These are phyloP conservation scores for Aramus guarauna DNA, from an alignment of 2,113 vertebrate genomes.

Conservation along the genomic window DNA sequence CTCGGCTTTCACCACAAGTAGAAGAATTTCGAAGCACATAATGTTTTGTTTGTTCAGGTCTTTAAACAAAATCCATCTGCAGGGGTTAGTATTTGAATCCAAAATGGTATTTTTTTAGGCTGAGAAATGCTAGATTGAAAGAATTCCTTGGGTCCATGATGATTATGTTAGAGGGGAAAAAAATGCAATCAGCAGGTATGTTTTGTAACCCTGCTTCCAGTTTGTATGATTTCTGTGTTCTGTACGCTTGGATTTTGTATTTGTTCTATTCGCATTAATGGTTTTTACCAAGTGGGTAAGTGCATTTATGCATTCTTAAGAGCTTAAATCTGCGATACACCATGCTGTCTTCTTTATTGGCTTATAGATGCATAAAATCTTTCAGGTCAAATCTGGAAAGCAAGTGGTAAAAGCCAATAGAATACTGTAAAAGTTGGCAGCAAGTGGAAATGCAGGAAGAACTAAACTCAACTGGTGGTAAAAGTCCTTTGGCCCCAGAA, in stretches of 20 bases:
- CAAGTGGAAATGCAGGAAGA: not conserved
- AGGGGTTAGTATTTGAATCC: not conserved
- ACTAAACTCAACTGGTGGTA: not conserved
- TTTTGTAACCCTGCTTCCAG: not conserved
- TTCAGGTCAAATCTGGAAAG: not conserved
- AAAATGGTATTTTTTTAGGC: not conserved
- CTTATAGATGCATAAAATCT: not conserved
- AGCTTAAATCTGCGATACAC: not conserved
- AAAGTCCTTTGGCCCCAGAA: not conserved
- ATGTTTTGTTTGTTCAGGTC: conserved; percentile 15
- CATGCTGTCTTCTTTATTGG: not conserved
- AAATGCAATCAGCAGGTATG: not conserved
- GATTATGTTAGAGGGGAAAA: not conserved
- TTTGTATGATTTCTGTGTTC: not conserved
- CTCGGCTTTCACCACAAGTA: not conserved
- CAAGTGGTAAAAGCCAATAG: not conserved
- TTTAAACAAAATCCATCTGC: not conserved
- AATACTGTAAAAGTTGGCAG: not conserved
- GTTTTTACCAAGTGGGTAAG: not conserved
- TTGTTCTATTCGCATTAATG: not conserved
- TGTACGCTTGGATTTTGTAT: accelerated
- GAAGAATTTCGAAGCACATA: not conserved
- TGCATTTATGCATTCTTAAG: not conserved
- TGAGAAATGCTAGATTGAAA: not conserved
- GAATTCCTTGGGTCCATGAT: not conserved